Percentiles rank a stretch among this genome's conserved stretches.
These are phyloP conservation scores for Eupithecia centaureata DNA, from an alignment of 2,888 invertebrate genomes.

Conservation along the genomic window DNA sequence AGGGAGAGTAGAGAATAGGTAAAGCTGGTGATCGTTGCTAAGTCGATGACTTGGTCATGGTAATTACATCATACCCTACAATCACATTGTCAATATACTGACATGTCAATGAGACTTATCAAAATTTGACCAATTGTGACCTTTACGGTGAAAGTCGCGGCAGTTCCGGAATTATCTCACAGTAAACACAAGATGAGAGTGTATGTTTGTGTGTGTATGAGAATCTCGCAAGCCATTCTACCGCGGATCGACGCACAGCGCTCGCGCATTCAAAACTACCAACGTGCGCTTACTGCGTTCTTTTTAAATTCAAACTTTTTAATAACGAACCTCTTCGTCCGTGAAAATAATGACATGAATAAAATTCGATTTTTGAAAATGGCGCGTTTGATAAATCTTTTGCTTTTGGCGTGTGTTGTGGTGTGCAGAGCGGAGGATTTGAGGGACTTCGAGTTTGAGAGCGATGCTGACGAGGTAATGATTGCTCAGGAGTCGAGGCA, in stretches of 20 bases:
- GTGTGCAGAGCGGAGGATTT: constrained; percentile 59
- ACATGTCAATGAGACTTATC: constrained; percentile 57
- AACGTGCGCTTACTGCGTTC: constrained; percentile 50
- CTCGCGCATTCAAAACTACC: constrained; percentile 62
- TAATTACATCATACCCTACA: constrained; percentile 42
- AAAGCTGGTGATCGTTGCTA: background rate
- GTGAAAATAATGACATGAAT: constrained; percentile 34
- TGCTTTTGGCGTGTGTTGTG: constrained; percentile 53
- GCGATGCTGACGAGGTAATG: constrained; percentile 72
- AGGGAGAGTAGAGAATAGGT: background rate
- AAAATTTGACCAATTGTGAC: constrained; percentile 64
- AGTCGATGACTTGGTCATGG: background rate
- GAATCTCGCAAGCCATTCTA: constrained; percentile 64
- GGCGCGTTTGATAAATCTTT: constrained; percentile 53
- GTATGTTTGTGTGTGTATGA: constrained; percentile 61
- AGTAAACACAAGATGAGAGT: constrained; percentile 69
- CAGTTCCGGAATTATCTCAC: constrained; percentile 79
- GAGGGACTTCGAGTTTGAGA: constrained; percentile 66
- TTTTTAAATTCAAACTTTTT: constrained; percentile 32
- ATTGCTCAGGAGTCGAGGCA: constrained; percentile 77
- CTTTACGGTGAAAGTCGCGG: constrained; percentile 71
- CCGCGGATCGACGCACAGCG: constrained; percentile 61
- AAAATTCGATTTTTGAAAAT: constrained; percentile 49
- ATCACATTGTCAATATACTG: constrained; percentile 48
- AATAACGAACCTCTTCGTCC: constrained; percentile 21